Evolutionary conservation across 2,888 invertebrate genomes (phyloP), one percentile per base, ranked within the genome.

Genomic region (Acrobasis repandana): DNA sequence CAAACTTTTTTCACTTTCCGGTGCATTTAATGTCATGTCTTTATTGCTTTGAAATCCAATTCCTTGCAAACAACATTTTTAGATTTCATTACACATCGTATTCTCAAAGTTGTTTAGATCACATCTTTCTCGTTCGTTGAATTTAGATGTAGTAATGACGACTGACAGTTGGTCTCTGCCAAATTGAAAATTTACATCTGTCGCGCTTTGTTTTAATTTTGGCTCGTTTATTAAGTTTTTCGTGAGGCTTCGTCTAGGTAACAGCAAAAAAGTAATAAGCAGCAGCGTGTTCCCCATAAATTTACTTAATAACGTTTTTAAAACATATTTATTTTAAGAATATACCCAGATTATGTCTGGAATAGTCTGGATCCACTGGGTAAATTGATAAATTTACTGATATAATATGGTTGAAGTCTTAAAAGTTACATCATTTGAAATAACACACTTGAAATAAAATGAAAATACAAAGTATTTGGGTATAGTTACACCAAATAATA

Each of bases 1-100:
- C 66, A 61, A 70, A 72, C 72, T 73, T 71, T 73, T 78, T 79
- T 74, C 74, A 69, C 71, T 69, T 65, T 67, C 61, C 63, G 61
- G 60, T 68, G 61, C 56, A 61, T 64, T 63, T 62, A 58, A 57
- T 51, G 59, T 60, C 34, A 11, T 34, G 9, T n/a, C 9, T 34
- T 16, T 18, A 43, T 43, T 14, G 38, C 14, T 58, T 50, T 16
- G 38, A n/a, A 58, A 8, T 11, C 6, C 9, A 20, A 46, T 8
- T 15, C 34, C n/a, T 15, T 51, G 48, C 48, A 15, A 28, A 14
- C 28, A 14, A 34, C 36, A 36, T 52, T 16, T 43, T 11, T n/a
- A 43, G 11, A 3, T 43, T 43, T 43, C 1, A 43, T 2, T 38
- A 11, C 1, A 11, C 11, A 14, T 43, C 43, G n/a, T 43, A 43